Evolutionary conservation across 2,888 invertebrate genomes (phyloP), one percentile per base, ranked within the genome.

Genomic region (Sinohyriopsis cumingii): DNA sequence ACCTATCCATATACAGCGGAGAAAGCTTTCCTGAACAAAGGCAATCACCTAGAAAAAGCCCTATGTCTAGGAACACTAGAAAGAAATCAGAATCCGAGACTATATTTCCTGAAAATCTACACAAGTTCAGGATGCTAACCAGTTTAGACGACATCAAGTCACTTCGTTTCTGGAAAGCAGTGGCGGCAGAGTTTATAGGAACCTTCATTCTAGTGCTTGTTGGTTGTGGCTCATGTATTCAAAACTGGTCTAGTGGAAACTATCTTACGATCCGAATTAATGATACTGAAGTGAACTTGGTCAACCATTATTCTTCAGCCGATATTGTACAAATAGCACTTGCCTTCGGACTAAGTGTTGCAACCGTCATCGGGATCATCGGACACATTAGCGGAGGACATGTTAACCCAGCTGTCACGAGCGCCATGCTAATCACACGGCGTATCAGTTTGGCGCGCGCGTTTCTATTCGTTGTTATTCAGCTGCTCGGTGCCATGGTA

Each of bases 401-500:
- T 78, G 82, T 90, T 65, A 90, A 90, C 71, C 90, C 90, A 0
- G 90, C 90, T 3, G 88, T 91, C 19, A 88, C 89, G 6, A 67
- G 84, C 19, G 86, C 94, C 5, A 92, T 97, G 90, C 91, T 95
- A 67, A 93, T 94, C 15, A 93, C 94, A 19, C 95, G 96, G n/a
- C 94, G 94, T 84, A 94, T 96, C 67, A 94, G 94, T 82, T 91
- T 95, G 0, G 68, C 94, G 55, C 93, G 95, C 77, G 95, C 94
- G 0, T 66, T 95, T 2, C 91, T 96, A 54, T 97, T 97, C 91
- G 92, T 97, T 73, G 94, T 95, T 4, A 96, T 97, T 67, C 97
- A 98, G 91, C 95, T 96, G 89, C 95, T 97, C 60, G 97, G 97
- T 33, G 96, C 94, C 25, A 96, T 97, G 82, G 96, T 96, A 0